Evolutionary conservation across 2,888 invertebrate genomes (phyloP).

Genomic region (Brassicogethes aeneus): DNA sequence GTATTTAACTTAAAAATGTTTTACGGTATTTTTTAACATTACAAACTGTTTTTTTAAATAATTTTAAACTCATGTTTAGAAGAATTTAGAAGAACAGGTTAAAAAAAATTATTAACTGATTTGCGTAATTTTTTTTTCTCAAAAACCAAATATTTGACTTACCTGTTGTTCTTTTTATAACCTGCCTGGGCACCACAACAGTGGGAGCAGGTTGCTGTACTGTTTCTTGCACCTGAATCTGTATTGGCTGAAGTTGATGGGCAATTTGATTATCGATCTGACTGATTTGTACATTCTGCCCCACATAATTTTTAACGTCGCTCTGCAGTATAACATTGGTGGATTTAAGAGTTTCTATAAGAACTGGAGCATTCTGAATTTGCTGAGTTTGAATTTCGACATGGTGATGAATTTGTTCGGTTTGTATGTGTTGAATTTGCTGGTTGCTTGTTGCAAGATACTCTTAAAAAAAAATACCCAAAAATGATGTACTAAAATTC

Average conservation of each 20-base stretch:
- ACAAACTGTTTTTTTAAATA: too few relatives aligned
- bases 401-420: conserved; percentile 3
- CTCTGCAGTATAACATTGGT: neutral
- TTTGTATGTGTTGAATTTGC: conserved; percentile 9
- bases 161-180: conserved; percentile 33
- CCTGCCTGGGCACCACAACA: conserved; percentile 14
- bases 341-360: neutral
- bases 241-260: conserved; percentile 8
- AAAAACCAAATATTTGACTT: too few relatives aligned
- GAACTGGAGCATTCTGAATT: neutral
- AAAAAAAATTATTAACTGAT: too few relatives aligned
- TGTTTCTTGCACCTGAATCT: conserved; percentile 3
- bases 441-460: neutral
- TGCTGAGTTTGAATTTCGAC: conserved; percentile 2
- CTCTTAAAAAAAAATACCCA: neutral
- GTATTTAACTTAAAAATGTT: too few relatives aligned
- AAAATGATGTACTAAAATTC: too few relatives aligned
- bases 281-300: neutral
- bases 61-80: too few relatives aligned
- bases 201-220: conserved; percentile 10
- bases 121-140: too few relatives aligned
- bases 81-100: too few relatives aligned
- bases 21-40: too few relatives aligned
- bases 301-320: neutral
- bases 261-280: neutral